These are phyloP conservation scores for Bubalus kerabau DNA, from an alignment of 2,113 vertebrate species.

Conservation along the genomic window DNA sequence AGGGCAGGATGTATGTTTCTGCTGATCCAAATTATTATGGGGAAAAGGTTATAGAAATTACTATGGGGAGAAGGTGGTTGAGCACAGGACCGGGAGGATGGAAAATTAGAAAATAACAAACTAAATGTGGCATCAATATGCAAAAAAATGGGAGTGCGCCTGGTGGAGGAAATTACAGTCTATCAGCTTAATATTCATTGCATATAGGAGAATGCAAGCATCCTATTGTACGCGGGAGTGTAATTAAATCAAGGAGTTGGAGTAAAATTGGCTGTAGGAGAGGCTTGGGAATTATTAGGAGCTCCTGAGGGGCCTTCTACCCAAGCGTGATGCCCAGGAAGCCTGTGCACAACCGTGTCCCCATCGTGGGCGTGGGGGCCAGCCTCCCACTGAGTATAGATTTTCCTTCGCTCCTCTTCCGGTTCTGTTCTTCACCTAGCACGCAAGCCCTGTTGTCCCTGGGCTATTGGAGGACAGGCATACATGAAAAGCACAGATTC, in stretches of 20 bases:
- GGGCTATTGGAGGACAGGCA: constrained; percentile 53
- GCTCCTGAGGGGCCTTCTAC: neutral
- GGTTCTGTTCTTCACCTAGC: neutral
- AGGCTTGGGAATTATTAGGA: constrained; percentile 63
- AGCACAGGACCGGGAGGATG: constrained; percentile 75
- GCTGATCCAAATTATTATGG: constrained; percentile 67
- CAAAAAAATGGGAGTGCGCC: constrained; percentile 72
- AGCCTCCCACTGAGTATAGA: neutral
- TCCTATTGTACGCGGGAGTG: constrained; percentile 66
- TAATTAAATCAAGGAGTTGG: constrained; percentile 80
- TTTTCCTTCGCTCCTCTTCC: neutral
- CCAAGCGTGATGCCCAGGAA: neutral
- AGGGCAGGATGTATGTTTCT: constrained; percentile 22
- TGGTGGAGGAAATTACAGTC: constrained; percentile 75
- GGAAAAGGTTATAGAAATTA: constrained; percentile 75
- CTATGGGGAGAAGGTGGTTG: constrained; percentile 70
- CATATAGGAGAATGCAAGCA: constrained; percentile 63
- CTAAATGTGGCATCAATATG: constrained; percentile 76
- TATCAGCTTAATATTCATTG: constrained; percentile 77
- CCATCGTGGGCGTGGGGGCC: accelerated
- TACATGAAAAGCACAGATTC: neutral
- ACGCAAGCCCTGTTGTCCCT: neutral
- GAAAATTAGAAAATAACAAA: constrained; percentile 79
- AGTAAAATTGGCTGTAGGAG: constrained; percentile 70
- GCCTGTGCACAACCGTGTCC: neutral